phyloP scores from a whole-genome alignment of 2,113 vertebrate species.

The Psittacus erithacus region DNA sequence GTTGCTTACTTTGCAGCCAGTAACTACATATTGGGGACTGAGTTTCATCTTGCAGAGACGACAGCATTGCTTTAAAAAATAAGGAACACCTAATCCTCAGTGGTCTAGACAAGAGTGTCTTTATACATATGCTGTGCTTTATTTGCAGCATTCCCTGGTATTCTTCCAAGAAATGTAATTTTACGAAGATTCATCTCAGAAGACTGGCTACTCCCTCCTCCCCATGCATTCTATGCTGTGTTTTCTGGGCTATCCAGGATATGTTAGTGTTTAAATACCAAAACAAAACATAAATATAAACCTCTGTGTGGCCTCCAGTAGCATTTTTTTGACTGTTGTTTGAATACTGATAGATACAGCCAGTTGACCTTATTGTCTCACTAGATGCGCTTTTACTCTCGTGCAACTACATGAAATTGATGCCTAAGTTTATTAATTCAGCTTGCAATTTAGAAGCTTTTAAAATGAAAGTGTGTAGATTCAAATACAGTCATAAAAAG shows the following conservation, averaged over 20 bases:
- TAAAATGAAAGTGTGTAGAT: neutral
- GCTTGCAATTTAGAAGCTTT: neutral
- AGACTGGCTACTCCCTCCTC: neutral
- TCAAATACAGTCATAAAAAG: neutral
- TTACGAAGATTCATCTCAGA: slow-evolving; percentile 44
- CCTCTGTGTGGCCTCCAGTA: neutral
- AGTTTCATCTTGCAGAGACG: neutral
- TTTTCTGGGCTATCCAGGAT: neutral
- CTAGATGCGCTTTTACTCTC: neutral
- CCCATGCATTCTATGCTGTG: slow-evolving; percentile 9
- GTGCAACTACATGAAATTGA: neutral
- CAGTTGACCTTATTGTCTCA: neutral
- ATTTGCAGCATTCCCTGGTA: slow-evolving; percentile 55
- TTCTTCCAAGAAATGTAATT: slow-evolving; percentile 58
- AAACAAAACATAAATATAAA: neutral
- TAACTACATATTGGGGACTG: neutral
- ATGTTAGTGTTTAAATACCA: neutral
- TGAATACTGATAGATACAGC: neutral
- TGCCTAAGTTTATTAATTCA: neutral
- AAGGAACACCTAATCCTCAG: slow-evolving; percentile 67
- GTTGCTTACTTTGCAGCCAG: neutral
- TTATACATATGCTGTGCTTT: slow-evolving; percentile 35
- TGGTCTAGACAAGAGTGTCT: slow-evolving; percentile 51
- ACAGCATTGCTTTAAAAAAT: neutral
- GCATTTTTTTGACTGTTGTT: neutral